Percentiles rank a stretch among this genome's conserved stretches.
phyloP scores from a whole-genome alignment of 2,113 vertebrate genomes.

The Perca schrenkii region DNA sequence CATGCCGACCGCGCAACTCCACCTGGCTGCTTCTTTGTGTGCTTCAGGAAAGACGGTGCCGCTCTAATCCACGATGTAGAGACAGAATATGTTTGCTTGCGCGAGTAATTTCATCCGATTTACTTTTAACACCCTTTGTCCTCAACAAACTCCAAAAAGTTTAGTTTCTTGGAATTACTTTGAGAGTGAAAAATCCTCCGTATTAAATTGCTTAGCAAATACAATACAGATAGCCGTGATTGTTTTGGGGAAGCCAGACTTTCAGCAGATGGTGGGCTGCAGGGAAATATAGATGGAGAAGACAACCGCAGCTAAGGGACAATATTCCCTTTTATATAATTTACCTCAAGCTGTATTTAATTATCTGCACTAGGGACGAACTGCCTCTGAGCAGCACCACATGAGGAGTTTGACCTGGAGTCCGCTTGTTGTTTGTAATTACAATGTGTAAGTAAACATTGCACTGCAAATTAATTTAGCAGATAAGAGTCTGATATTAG shows the following conservation, averaged over 20 bases:
- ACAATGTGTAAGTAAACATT: conserved; percentile 14
- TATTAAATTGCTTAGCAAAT: conserved; percentile 34
- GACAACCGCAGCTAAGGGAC: conserved; percentile 59
- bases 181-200: conserved; percentile 8
- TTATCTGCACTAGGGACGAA: conserved; percentile 10
- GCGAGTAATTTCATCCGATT: conserved; percentile 15
- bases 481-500: not conserved
- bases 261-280: conserved; percentile 69
- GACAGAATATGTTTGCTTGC: not conserved
- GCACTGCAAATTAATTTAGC: conserved; percentile 17
- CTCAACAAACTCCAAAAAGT: conserved; percentile 7
- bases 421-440: not conserved
- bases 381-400: conserved; percentile 9
- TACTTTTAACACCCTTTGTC: conserved; percentile 46
- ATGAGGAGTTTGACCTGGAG: not conserved
- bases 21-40: not conserved
- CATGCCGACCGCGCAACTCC: not conserved
- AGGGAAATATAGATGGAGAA: conserved; percentile 68
- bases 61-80: not conserved
- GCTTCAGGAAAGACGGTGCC: not conserved
- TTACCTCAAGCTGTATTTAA: conserved; percentile 54
- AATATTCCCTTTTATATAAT: conserved; percentile 55
- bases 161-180: conserved; percentile 31
- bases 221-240: conserved; percentile 57
- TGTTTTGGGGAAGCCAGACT: conserved; percentile 47